phyloP scores from a whole-genome alignment of 2,113 vertebrate species.

The Hippopotamus amphibius region DNA sequence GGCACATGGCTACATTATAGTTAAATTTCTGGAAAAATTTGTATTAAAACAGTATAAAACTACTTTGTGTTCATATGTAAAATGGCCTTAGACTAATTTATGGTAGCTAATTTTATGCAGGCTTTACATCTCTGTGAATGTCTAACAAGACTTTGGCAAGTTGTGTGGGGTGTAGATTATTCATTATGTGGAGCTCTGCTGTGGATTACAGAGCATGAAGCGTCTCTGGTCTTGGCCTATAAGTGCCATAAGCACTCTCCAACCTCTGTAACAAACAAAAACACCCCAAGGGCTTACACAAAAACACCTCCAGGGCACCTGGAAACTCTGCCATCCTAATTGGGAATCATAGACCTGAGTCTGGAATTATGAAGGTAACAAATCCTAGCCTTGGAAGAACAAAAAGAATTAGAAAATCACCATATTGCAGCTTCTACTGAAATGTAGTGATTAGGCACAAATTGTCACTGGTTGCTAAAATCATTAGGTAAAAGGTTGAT shows the following conservation, averaged over 20 bases:
- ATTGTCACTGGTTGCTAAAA: background rate
- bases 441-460: background rate
- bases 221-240: background rate
- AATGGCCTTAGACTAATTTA: background rate
- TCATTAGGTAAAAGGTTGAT: background rate
- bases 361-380: background rate
- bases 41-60: background rate
- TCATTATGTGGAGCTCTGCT: background rate
- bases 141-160: background rate
- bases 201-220: background rate
- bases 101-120: background rate
- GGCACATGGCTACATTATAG: background rate
- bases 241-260: background rate
- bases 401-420: background rate
- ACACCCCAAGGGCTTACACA: background rate
- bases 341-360: background rate
- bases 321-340: background rate
- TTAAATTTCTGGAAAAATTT: background rate
- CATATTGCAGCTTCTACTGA: background rate
- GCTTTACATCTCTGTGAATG: background rate
- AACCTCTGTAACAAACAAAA: background rate
- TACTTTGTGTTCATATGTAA: background rate
- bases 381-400: background rate
- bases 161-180: background rate
- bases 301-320: background rate